A percentile compares a stretch with the other conserved stretches of the same genome.
These are phyloP conservation scores for Myotis davidii DNA, from an alignment of 2,113 vertebrate genomes.

Conservation along the genomic window DNA sequence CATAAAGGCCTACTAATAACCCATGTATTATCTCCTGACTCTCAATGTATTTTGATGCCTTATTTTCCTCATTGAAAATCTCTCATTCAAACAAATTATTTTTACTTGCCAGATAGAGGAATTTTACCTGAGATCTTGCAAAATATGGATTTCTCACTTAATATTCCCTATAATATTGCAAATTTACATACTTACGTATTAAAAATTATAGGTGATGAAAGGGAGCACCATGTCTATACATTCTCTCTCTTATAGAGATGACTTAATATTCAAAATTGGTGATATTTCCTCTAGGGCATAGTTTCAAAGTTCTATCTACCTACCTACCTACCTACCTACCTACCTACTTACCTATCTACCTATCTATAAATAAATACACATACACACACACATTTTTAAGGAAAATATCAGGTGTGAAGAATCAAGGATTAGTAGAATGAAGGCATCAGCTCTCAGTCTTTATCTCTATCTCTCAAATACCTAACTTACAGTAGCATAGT, in stretches of 20 bases:
- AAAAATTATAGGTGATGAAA: background rate
- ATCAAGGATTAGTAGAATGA: background rate
- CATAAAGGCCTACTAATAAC: slow-evolving; percentile 60
- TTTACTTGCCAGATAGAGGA: slow-evolving; percentile 42
- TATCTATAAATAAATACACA: background rate
- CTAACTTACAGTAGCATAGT: background rate
- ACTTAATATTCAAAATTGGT: slow-evolving; percentile 36
- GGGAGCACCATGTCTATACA: background rate
- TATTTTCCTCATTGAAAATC: slow-evolving; percentile 55
- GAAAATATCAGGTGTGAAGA: background rate
- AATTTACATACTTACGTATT: background rate
- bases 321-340: too few relatives aligned
- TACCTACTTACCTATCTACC: too few relatives aligned
- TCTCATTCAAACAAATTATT: slow-evolving; percentile 52
- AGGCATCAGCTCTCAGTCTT: background rate
- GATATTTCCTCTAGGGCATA: background rate
- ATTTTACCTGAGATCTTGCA: slow-evolving; percentile 18
- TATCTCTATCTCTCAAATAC: background rate
- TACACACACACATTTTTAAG: background rate
- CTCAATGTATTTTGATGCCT: slow-evolving; percentile 34
- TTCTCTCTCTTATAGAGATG: background rate
- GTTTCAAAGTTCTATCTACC: background rate
- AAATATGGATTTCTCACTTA: slow-evolving; percentile 37
- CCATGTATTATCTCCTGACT: slow-evolving; percentile 64
- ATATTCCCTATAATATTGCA: background rate